Evolutionary conservation across 2,888 invertebrate genomes (phyloP), one percentile per base, ranked within the genome.

Genomic region (Mylabris sibirica): DNA sequence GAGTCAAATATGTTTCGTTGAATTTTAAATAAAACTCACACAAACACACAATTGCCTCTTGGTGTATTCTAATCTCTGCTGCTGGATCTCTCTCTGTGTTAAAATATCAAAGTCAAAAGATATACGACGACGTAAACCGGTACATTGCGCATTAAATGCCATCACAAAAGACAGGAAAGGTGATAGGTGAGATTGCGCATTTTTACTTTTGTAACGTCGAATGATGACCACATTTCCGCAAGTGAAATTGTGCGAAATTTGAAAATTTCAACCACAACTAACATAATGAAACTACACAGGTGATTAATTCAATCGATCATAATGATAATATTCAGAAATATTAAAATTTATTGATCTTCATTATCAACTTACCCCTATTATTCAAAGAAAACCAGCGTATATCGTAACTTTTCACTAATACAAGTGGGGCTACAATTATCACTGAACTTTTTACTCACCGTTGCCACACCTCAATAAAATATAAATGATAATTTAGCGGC

Each of bases 131-230:
- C 60, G 75, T 75, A 73, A 81, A 80, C 79, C 80, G 81, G 81
- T 79, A 79, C 78, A 77, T 75, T 74, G 77, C 79, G 77, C 76
- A 79, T 77, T 77, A 79, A 77, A 80, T 78, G 80, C 78, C 78
- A 77, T 57, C 57, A 57, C 20, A 57, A 24, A 24, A 57, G 24
- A 24, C 20, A 57, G 57, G 24, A 24, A 57, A 12, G 22, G 24
- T 57, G 24, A 57, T 57, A 14, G 22, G 24, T 14, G 57, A 57
- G 57, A 24, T 57, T 57, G 57, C 57, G 57, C 57, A 24, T 20
- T 49, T 5, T n/a, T 17, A 4, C n/a, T 12, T 38, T 38, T 5
- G 30, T 30, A 4, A n/a, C n/a, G 49, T 49, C 49, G 22, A n/a
- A 9, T 3, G 49, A 49, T 49, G 20, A 49, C 11, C 1, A 4